Percentiles rank a stretch among this genome's conserved stretches.
Conservation (phyloP, 2,113 vertebrate species). For the Hippoglossus stenolepis region DNA sequence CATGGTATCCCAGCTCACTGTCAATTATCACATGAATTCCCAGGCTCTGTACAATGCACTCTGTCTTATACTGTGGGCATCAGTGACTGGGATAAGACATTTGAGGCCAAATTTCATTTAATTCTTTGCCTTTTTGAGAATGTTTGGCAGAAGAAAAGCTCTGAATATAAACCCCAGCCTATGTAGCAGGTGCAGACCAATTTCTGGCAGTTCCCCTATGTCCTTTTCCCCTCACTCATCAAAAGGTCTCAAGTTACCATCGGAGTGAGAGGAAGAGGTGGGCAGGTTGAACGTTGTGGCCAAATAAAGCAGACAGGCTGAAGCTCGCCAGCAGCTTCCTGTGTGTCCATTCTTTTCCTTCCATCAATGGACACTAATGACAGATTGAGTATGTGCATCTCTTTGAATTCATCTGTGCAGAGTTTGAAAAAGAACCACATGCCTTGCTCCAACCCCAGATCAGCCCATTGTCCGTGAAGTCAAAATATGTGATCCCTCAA, state of each 20-base stretch:
- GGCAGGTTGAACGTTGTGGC: slow-evolving; percentile 33
- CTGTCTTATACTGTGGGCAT: not conserved
- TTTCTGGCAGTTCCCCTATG: slow-evolving; percentile 38
- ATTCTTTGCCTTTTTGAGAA: slow-evolving; percentile 11
- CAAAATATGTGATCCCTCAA: not conserved
- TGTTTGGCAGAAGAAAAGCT: slow-evolving; percentile 21
- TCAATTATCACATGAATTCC: not conserved
- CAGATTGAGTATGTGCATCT: not conserved
- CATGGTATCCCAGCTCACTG: not conserved
- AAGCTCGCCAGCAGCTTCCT: slow-evolving; percentile 19
- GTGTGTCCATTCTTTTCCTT: slow-evolving; percentile 21
- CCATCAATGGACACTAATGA: not conserved
- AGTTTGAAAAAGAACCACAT: not conserved
- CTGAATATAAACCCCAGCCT: slow-evolving; percentile 44
- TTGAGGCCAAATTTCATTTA: slow-evolving; percentile 5
- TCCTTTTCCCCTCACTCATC: slow-evolving; percentile 66
- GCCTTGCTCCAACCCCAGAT: slow-evolving; percentile 8
- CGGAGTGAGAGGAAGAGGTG: slow-evolving; percentile 36
- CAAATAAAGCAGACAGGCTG: slow-evolving; percentile 42
- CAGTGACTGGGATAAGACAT: slow-evolving; percentile 17
- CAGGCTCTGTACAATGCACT: slow-evolving; percentile 4
- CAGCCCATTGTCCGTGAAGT: not conserved
- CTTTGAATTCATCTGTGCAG: not conserved
- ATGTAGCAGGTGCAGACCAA: slow-evolving; percentile 67
- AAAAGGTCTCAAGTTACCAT: slow-evolving; percentile 62